phyloP scores from a whole-genome alignment of 2,113 vertebrate species.

The Bungarus multicinctus region DNA sequence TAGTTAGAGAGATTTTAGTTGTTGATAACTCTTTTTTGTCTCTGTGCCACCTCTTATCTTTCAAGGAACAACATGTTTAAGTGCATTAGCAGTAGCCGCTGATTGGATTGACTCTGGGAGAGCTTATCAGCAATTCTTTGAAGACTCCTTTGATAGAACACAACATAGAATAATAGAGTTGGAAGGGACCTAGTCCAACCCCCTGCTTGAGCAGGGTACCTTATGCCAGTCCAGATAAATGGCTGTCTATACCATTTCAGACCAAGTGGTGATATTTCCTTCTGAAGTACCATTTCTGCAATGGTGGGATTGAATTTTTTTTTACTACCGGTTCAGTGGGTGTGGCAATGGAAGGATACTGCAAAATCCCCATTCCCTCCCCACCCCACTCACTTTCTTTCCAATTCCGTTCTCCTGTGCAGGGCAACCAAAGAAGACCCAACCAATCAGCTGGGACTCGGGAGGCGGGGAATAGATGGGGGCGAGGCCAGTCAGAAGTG shows the following conservation, averaged over 20 bases:
- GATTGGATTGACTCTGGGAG: background rate
- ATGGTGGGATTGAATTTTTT: too few relatives aligned
- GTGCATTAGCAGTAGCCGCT: background rate
- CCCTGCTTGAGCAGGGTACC: background rate
- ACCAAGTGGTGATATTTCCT: too few relatives aligned
- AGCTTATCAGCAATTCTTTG: background rate
- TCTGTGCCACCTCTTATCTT: background rate
- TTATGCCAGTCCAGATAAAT: background rate
- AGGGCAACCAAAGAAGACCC: too few relatives aligned
- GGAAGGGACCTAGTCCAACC: background rate
- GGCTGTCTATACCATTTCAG: background rate
- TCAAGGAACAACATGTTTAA: background rate
- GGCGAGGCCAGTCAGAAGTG: too few relatives aligned
- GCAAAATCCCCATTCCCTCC: too few relatives aligned
- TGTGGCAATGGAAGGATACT: too few relatives aligned
- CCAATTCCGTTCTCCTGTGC: too few relatives aligned
- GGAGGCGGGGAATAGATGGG: too few relatives aligned
- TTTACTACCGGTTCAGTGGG: too few relatives aligned
- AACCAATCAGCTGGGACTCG: too few relatives aligned
- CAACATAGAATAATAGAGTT: background rate
- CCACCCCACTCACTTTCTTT: too few relatives aligned
- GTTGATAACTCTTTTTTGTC: background rate
- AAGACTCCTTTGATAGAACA: background rate
- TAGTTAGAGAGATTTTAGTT: background rate
- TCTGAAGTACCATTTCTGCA: too few relatives aligned